phyloP scores from a whole-genome alignment of 2,888 invertebrate species.

The Doris montereyensis region DNA sequence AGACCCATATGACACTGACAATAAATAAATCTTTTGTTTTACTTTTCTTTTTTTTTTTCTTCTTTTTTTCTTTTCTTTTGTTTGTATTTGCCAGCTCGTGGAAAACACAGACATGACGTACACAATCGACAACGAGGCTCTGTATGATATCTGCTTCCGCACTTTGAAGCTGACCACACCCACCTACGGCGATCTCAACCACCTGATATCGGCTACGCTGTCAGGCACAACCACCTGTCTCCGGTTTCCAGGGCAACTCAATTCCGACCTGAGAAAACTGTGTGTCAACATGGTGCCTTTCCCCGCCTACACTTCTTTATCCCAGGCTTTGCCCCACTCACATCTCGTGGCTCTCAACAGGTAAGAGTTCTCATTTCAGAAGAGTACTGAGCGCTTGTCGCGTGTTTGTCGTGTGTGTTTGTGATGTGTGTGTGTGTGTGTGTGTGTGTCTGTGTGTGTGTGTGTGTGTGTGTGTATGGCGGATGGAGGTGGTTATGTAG shows the following conservation, averaged over 20 bases:
- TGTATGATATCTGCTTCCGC: conserved; percentile 69
- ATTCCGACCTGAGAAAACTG: conserved; percentile 40
- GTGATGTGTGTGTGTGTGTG: too few relatives aligned
- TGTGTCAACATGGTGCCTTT: conserved; percentile 41
- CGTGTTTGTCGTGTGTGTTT: too few relatives aligned
- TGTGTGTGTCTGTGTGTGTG: too few relatives aligned
- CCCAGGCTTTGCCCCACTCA: conserved; percentile 40
- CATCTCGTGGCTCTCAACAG: conserved; percentile 37
- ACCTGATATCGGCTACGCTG: conserved; percentile 45
- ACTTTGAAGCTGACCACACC: conserved; percentile 46
- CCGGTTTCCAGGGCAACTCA: conserved; percentile 44
- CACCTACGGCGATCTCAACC: too few relatives aligned
- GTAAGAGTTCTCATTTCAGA: background rate
- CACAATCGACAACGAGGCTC: conserved; percentile 76
- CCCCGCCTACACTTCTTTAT: conserved; percentile 42
- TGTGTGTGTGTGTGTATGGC: too few relatives aligned
- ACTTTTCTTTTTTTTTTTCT: too few relatives aligned
- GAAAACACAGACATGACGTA: conserved; percentile 75
- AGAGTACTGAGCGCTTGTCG: too few relatives aligned
- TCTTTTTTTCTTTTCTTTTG: too few relatives aligned
- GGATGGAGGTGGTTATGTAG: too few relatives aligned
- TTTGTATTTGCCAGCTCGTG: too few relatives aligned
- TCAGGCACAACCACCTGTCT: conserved; percentile 45
- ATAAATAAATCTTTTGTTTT: too few relatives aligned
- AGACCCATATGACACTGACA: too few relatives aligned